These are phyloP conservation scores for Ceratosolen solmsi DNA, from an alignment of 1,140 invertebrate species.

Conservation along the genomic window DNA sequence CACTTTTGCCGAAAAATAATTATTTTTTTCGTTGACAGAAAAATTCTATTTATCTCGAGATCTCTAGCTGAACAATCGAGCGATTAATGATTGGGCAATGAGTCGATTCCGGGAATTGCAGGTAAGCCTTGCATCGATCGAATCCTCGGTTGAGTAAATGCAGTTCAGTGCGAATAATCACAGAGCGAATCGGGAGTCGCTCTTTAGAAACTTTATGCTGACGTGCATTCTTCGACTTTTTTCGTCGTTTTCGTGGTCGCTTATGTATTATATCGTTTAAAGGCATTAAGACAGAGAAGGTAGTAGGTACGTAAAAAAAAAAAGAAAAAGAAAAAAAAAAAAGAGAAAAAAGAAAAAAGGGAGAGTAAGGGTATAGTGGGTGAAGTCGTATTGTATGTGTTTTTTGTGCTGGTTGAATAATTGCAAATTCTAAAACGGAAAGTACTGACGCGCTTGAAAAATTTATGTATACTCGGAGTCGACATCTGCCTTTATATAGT, in stretches of 20 bases:
- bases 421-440: conserved; percentile 36
- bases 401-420: conserved; percentile 21
- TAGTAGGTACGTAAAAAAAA: neutral
- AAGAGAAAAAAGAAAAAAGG: neutral
- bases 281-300: neutral
- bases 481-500: neutral
- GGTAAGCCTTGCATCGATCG: neutral
- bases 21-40: too few relatives aligned
- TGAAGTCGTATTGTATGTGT: neutral
- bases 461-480: conserved; percentile 27
- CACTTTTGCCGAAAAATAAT: too few relatives aligned
- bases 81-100: neutral
- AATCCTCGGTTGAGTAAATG: neutral
- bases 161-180: neutral
- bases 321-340: neutral
- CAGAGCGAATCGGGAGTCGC: neutral
- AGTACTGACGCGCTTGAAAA: conserved; percentile 27
- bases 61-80: neutral
- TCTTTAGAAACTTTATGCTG: conserved; percentile 12
- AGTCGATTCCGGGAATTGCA: neutral
- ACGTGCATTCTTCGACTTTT: neutral
- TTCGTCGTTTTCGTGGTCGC: too few relatives aligned
- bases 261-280: conserved; percentile 27
- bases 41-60: too few relatives aligned
- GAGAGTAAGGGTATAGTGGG: neutral